These are phyloP conservation scores for Cynocephalus volans DNA, from an alignment of 2,113 vertebrate genomes.

Conservation along the genomic window DNA sequence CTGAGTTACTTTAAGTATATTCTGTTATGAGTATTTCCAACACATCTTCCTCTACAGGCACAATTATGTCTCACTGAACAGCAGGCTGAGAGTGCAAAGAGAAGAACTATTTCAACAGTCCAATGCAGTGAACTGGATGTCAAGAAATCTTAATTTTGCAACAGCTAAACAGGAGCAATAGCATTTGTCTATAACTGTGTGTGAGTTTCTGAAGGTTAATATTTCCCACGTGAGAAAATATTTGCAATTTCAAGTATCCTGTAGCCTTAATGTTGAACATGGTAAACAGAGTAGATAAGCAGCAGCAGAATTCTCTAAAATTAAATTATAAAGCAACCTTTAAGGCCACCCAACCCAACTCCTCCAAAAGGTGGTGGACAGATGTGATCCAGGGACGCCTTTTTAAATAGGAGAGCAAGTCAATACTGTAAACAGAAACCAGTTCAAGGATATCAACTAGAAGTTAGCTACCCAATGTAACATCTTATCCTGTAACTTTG, in stretches of 20 bases:
- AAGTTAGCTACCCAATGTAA: not conserved
- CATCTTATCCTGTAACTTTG: not conserved
- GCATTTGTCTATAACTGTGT: not conserved
- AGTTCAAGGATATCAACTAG: not conserved
- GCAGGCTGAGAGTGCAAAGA: not conserved
- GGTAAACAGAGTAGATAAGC: not conserved
- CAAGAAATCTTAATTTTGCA: conserved; percentile 40
- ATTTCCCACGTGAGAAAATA: conserved; percentile 41
- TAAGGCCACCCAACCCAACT: not conserved
- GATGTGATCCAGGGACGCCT: not conserved
- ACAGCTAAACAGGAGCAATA: not conserved
- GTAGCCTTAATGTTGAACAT: not conserved
- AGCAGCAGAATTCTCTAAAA: not conserved
- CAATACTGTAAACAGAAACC: not conserved
- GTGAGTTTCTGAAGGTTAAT: not conserved
- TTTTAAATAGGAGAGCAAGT: not conserved
- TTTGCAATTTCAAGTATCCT: not conserved
- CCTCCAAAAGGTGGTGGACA: not conserved
- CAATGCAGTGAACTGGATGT: not conserved
- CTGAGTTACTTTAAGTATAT: conserved; percentile 53
- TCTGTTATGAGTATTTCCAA: not conserved
- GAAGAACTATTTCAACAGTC: not conserved
- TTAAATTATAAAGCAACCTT: not conserved
- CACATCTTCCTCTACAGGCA: conserved; percentile 31
- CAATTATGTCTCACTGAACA: conserved; percentile 62